Percentiles rank a stretch among this genome's conserved stretches.
phyloP scores from a whole-genome alignment of 2,797 vertebrate genomes.

The Macrochelys suwanniensis region DNA sequence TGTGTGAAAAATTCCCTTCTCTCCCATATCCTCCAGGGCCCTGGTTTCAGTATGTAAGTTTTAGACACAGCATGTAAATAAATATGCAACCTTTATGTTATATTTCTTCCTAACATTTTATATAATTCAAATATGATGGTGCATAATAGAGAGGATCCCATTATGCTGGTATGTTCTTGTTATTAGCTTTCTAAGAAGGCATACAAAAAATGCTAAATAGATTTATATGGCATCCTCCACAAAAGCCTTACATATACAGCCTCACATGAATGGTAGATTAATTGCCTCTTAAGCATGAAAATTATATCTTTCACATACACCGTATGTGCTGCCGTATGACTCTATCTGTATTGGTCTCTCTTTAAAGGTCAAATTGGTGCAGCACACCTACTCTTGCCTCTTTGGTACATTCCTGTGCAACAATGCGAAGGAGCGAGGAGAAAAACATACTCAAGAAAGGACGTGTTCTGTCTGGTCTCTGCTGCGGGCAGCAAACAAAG shows the following conservation, averaged over 20 bases:
- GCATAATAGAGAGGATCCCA: rapidly evolving
- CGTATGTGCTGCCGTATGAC: background rate
- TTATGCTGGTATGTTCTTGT: background rate
- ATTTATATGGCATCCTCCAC: rapidly evolving
- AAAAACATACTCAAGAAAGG: slow-evolving; percentile 93
- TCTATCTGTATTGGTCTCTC: background rate
- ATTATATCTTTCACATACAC: background rate
- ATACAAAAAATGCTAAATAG: background rate
- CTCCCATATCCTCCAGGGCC: background rate
- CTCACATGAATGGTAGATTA: background rate
- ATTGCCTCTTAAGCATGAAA: background rate
- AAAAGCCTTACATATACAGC: background rate
- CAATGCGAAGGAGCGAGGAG: slow-evolving; percentile 95
- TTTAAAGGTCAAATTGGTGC: slow-evolving; percentile 95
- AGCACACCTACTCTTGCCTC: slow-evolving; percentile 98
- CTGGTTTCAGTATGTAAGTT: background rate
- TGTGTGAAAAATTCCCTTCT: background rate
- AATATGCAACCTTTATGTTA: background rate
- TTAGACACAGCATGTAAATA: background rate
- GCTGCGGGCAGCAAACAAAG: slow-evolving; percentile 93
- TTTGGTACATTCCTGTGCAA: slow-evolving; percentile 99
- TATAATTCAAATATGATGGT: background rate
- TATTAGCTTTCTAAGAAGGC: background rate
- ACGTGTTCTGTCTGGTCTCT: slow-evolving; percentile 98
- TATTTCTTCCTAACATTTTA: background rate